Evolutionary conservation across 2,888 invertebrate genomes (phyloP).

Genomic region (Spialia ferax): DNA sequence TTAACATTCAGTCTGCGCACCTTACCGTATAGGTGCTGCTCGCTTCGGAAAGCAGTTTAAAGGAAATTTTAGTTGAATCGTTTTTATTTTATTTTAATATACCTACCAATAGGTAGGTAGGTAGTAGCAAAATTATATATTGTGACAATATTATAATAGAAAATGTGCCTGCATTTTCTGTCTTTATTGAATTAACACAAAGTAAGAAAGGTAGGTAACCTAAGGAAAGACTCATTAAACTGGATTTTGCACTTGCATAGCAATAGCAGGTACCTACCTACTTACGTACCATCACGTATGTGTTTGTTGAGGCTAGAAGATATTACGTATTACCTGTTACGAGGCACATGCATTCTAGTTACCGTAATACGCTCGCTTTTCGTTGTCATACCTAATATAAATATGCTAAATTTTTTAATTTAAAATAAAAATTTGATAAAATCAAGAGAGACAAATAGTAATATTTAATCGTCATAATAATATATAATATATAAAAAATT

Average conservation of each 20-base stretch:
- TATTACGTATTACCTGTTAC: slow-evolving; percentile 43
- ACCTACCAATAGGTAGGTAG: too few species aligned
- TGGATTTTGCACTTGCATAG: too few species aligned
- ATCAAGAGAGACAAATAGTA: too few species aligned
- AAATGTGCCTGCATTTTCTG: background rate
- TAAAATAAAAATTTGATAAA: too few species aligned
- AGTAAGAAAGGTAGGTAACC: too few species aligned
- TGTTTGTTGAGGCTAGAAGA: slow-evolving; percentile 12
- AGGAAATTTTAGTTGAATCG: slow-evolving; percentile 20
- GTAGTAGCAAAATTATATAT: slow-evolving; percentile 11
- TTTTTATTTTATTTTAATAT: too few species aligned
- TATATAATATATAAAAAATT: too few species aligned
- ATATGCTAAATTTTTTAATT: too few species aligned
- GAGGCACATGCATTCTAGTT: slow-evolving; percentile 45
- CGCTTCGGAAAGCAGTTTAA: slow-evolving; percentile 29
- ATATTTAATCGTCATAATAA: too few species aligned
- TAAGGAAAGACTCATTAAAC: too few species aligned
- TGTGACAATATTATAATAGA: slow-evolving; percentile 18
- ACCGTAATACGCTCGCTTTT: slow-evolving; percentile 37
- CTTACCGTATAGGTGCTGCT: slow-evolving; percentile 29
- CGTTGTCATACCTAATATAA: slow-evolving; percentile 5
- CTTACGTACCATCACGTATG: background rate
- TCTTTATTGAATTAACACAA: too few species aligned
- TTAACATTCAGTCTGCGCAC: slow-evolving; percentile 28
- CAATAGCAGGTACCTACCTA: background rate